A percentile compares a stretch with the other conserved stretches of the same genome.
phyloP scores from a whole-genome alignment of 2,888 invertebrate genomes.

The Oasisia sp. region DNA sequence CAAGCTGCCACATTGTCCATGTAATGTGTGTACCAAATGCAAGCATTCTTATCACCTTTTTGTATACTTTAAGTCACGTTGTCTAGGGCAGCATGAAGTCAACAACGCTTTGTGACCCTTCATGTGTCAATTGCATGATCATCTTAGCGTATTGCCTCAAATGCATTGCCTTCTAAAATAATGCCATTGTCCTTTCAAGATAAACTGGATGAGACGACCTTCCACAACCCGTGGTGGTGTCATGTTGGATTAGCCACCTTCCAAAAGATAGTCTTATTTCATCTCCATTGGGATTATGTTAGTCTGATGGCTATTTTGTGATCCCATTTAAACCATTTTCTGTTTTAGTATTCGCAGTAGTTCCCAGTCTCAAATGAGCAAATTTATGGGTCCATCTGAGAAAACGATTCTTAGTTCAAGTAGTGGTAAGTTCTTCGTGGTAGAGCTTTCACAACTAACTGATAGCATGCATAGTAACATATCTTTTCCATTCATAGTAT shows the following conservation, averaged over 20 bases:
- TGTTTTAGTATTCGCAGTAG: conserved; percentile 17
- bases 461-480: not conserved
- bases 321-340: not conserved
- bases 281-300: not conserved
- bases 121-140: not conserved
- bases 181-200: not conserved
- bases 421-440: not conserved
- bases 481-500: not conserved
- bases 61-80: not conserved
- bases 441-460: not conserved
- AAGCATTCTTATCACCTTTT: not conserved
- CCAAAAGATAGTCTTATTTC: not conserved
- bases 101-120: too few species aligned
- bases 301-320: not conserved
- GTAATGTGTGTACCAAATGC: not conserved
- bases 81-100: not conserved
- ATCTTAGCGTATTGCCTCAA: too few species aligned
- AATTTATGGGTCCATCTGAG: not conserved
- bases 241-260: not conserved
- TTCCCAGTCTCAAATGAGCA: conserved; percentile 6
- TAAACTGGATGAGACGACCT: not conserved
- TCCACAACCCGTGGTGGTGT: not conserved
- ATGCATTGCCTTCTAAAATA: too few species aligned
- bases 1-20: not conserved
- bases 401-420: not conserved